Evolutionary conservation across 2,113 vertebrate species (phyloP).

Genomic region (Elephantulus edwardii): DNA sequence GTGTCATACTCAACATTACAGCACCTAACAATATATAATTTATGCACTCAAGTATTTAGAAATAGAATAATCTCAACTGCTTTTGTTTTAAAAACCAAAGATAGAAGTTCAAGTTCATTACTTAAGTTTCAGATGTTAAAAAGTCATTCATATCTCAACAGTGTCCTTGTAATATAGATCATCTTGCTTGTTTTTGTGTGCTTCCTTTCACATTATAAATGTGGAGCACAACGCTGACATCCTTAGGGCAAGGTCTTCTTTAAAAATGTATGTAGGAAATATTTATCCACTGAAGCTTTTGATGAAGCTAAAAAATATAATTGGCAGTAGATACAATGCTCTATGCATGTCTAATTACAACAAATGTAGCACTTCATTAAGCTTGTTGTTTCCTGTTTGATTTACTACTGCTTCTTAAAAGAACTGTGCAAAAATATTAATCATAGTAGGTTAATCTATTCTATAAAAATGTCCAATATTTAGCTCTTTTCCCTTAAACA

Average conservation of each 20-base stretch:
- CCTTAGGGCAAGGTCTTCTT: constrained; percentile 33
- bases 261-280: constrained; percentile 7
- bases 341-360: neutral
- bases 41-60: neutral
- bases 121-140: constrained; percentile 22
- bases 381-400: neutral
- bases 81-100: constrained; percentile 11
- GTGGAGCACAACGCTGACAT: constrained; percentile 16
- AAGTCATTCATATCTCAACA: neutral
- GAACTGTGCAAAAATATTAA: neutral
- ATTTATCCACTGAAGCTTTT: constrained; percentile 16
- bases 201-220: constrained; percentile 19
- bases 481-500: constrained; percentile 21
- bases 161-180: constrained; percentile 31
- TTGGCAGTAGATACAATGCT: neutral
- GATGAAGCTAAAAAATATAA: constrained; percentile 5
- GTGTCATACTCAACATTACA: too few species aligned
- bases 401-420: neutral
- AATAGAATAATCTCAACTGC: constrained; percentile 10
- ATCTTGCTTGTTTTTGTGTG: constrained; percentile 5
- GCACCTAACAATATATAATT: too few species aligned
- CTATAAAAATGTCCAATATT: neutral
- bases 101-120: constrained; percentile 22
- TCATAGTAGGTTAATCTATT: constrained; percentile 20
- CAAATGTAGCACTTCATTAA: neutral